Conservation (phyloP, 2,888 invertebrate genomes). For the Andrena hattorfiana region DNA sequence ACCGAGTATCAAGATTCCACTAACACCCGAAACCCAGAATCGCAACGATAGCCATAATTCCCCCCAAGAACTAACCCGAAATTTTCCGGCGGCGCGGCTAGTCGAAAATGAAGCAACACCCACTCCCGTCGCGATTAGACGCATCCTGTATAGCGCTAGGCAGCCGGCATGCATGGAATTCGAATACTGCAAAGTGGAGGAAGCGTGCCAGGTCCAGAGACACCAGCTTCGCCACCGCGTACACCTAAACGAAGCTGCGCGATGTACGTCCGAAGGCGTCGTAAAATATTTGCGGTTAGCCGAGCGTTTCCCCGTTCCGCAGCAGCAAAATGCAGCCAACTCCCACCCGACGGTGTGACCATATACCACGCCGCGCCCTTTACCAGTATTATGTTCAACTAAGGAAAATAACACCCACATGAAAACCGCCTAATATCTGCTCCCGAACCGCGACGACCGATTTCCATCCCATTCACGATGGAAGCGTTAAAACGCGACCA, state of each 20-base stretch:
- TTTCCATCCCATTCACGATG: slow-evolving; percentile 8
- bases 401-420: slow-evolving; percentile 64
- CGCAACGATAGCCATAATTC: neutral
- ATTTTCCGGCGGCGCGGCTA: neutral
- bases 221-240: slow-evolving; percentile 41
- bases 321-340: slow-evolving; percentile 65
- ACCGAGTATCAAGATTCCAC: neutral
- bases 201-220: slow-evolving; percentile 51
- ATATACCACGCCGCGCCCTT: slow-evolving; percentile 38
- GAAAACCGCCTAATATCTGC: slow-evolving; percentile 53
- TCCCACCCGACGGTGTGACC: slow-evolving; percentile 18
- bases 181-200: slow-evolving; percentile 29
- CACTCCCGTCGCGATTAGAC: slow-evolving; percentile 31
- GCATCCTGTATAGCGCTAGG: slow-evolving; percentile 27
- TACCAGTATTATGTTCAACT: slow-evolving; percentile 48
- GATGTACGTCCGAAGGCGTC: slow-evolving; percentile 62
- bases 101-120: slow-evolving; percentile 13
- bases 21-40: neutral
- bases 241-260: slow-evolving; percentile 58
- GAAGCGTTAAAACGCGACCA: neutral
- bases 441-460: slow-evolving; percentile 27
- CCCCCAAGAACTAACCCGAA: neutral
- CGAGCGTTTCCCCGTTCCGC: slow-evolving; percentile 57
- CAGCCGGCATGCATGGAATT: slow-evolving; percentile 45
- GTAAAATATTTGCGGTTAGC: slow-evolving; percentile 72